phyloP scores from a whole-genome alignment of 2,888 invertebrate species.

The Polyploca ridens region DNA sequence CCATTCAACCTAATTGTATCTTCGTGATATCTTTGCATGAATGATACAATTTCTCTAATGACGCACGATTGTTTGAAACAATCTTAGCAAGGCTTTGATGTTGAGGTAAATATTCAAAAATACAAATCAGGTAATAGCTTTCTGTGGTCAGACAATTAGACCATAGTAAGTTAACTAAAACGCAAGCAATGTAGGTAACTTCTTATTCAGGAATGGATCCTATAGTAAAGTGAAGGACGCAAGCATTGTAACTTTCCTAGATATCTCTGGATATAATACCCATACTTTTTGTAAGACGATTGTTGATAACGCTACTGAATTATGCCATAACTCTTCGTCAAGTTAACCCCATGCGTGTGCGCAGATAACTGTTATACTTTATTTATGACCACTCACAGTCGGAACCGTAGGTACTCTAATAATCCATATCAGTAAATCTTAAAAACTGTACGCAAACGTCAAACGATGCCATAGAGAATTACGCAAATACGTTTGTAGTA shows the following conservation, averaged over 20 bases:
- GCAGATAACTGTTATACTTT: neutral
- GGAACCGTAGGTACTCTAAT: neutral
- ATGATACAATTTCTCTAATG: slow-evolving; percentile 4
- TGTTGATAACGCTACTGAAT: neutral
- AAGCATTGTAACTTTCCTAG: no score
- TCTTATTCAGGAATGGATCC: neutral
- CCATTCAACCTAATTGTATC: neutral
- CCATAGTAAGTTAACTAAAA: neutral
- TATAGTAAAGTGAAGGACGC: no score
- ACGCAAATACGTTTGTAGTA: neutral
- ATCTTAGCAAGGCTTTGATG: neutral
- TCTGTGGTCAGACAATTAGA: neutral
- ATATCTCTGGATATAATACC: neutral
- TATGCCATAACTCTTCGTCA: neutral
- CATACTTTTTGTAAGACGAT: neutral
- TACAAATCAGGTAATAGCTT: neutral
- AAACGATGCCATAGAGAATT: neutral
- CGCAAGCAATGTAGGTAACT: neutral
- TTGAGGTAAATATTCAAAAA: neutral
- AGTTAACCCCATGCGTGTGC: neutral
- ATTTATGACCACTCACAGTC: neutral
- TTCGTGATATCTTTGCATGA: slow-evolving; percentile 8
- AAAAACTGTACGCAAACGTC: neutral
- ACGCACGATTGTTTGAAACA: neutral
- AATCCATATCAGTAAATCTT: no score